phyloP scores from a whole-genome alignment of 2,797 vertebrate species.

The Alosa sapidissima region DNA sequence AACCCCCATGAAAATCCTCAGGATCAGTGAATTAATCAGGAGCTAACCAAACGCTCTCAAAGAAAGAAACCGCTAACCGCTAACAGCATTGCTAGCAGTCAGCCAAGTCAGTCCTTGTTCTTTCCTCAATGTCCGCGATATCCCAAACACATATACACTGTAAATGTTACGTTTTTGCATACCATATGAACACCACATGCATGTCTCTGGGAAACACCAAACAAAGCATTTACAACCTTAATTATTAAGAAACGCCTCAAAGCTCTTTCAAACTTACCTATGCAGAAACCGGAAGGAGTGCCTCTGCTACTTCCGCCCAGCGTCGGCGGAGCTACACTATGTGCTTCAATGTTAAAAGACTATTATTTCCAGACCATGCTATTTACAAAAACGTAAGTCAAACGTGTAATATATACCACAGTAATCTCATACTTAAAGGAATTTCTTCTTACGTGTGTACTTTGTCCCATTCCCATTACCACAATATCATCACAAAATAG shows the following conservation, averaged over 20 bases:
- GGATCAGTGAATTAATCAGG: constrained; percentile 8
- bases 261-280: constrained; percentile 62
- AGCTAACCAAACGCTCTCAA: constrained; percentile 51
- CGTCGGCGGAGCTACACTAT: constrained; percentile 20
- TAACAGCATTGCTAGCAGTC: not conserved
- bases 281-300: constrained; percentile 62
- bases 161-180: not conserved
- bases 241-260: constrained; percentile 41
- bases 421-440: not conserved
- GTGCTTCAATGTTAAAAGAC: too few species aligned
- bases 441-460: not conserved
- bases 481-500: constrained; percentile 52
- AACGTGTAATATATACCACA: not conserved
- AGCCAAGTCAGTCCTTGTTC: accelerated
- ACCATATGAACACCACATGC: not conserved
- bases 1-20: not conserved
- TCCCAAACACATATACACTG: not conserved
- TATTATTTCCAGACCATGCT: not conserved
- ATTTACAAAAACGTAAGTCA: not conserved
- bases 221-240: not conserved
- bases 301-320: constrained; percentile 54
- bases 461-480: not conserved
- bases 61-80: constrained; percentile 65
- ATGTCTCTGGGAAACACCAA: not conserved
- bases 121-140: not conserved